Percentiles rank a stretch among this genome's conserved stretches.
Conservation (phyloP, 2,888 invertebrate species). For the Chironomus tentans region DNA sequence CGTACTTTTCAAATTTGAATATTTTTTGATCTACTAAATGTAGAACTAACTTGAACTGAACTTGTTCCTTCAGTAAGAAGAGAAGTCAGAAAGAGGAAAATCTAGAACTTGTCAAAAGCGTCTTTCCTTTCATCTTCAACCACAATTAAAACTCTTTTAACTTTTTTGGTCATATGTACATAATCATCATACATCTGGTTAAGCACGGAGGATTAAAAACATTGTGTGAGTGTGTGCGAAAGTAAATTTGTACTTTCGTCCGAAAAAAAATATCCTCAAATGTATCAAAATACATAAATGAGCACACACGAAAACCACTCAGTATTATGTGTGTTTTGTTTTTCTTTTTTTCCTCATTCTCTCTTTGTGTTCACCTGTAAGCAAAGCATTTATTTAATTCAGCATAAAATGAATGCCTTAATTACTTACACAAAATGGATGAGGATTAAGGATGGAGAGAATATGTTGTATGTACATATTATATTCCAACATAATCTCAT, state of each 20-base stretch:
- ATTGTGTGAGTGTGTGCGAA: background rate
- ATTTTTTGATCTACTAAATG: too few relatives aligned
- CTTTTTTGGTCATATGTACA: background rate
- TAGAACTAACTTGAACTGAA: too few relatives aligned
- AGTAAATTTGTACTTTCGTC: background rate
- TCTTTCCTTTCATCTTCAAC: too few relatives aligned
- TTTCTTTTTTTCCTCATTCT: background rate
- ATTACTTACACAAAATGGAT: background rate
- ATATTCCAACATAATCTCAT: background rate
- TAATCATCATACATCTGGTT: background rate
- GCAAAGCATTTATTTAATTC: slow-evolving; percentile 18
- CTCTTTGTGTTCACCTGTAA: background rate
- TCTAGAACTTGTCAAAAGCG: too few relatives aligned
- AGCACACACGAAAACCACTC: background rate
- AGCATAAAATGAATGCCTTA: slow-evolving; percentile 18
- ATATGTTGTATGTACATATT: background rate
- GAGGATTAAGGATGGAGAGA: background rate
- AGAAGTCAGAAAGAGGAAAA: too few relatives aligned
- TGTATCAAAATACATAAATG: background rate
- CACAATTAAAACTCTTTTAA: too few relatives aligned
- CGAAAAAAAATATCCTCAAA: background rate
- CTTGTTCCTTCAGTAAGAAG: too few relatives aligned
- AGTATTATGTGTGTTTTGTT: too few relatives aligned
- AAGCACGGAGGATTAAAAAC: background rate
- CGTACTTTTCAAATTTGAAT: too few relatives aligned